phyloP scores from a whole-genome alignment of 1,140 invertebrate genomes.

The Megathymus violae region DNA sequence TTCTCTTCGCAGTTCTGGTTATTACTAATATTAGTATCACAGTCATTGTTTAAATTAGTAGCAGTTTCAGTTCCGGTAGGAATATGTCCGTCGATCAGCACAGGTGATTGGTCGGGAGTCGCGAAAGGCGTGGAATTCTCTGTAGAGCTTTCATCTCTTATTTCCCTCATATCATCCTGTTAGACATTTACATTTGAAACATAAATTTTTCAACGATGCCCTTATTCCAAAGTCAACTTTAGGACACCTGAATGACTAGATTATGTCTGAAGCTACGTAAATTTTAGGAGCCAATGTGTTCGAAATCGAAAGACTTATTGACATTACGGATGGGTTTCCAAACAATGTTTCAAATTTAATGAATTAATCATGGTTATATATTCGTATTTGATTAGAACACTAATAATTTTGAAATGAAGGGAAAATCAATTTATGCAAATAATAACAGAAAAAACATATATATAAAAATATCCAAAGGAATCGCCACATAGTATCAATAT shows the following conservation, averaged over 20 bases:
- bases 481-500: neutral
- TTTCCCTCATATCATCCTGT: conserved; percentile 76
- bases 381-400: no score
- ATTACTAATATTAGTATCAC: conserved; percentile 78
- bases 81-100: conserved; percentile 39
- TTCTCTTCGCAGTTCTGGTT: conserved; percentile 57
- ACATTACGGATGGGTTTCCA: no score
- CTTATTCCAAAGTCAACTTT: neutral
- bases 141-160: conserved; percentile 57
- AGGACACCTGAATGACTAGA: no score
- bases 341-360: neutral
- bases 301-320: no score
- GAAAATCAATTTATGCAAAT: neutral
- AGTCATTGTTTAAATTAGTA: conserved; percentile 73
- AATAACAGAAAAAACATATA: neutral
- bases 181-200: conserved; percentile 60
- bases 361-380: no score
- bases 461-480: neutral
- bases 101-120: conserved; percentile 61
- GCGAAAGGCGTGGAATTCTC: conserved; percentile 62
- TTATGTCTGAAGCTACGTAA: no score
- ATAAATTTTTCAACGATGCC: conserved; percentile 22
- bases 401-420: neutral
- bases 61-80: conserved; percentile 42
- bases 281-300: no score